Evolutionary conservation across 2,888 invertebrate genomes (phyloP), one percentile per base, ranked within the genome.

Genomic region (Phengaris alcon): DNA sequence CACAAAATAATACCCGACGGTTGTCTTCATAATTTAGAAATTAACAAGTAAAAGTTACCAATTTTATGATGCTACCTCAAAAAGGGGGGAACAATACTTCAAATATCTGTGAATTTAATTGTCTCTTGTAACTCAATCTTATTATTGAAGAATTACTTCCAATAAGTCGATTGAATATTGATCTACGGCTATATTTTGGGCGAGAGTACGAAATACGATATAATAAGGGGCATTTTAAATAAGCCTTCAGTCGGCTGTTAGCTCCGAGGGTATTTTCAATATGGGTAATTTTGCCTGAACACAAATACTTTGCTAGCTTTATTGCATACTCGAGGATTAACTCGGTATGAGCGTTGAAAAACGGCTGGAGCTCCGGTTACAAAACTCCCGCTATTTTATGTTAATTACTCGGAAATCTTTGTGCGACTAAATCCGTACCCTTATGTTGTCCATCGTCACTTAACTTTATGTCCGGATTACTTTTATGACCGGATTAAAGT

Each of bases 381-480:
- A 90, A 91, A 93, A 90, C 86, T 88, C 87, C 85, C 85, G 87
- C 88, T 86, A 87, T 93, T 93, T 93, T 92, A 91, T 93, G 91
- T 91, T 93, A 93, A 93, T 93, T 93, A 93, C 90, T 90, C 90
- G 84, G 88, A 88, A 91, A 92, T 93, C 93, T 92, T 93, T 90
- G 90, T 88, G 85, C 81, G 90, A 89, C 88, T 86, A 89, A 92
- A 93, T 91, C 91, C 91, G 86, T 88, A 89, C 91, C 92, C 93
- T 91, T 90, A 88, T 88, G 91, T 88, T 91, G 92, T 92, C 92
- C 92, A 92, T 92, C 91, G 90, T 90, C 88, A 91, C 88, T 90
- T 88, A 89, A 91, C 88, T 93, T 93, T 93, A 93, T 91, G 92
- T 89, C 88, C 86, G 90, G 92, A 93, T 93, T 93, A 93, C 91